Conservation (phyloP, 2,888 invertebrate genomes). For the Rapana venosa region DNA sequence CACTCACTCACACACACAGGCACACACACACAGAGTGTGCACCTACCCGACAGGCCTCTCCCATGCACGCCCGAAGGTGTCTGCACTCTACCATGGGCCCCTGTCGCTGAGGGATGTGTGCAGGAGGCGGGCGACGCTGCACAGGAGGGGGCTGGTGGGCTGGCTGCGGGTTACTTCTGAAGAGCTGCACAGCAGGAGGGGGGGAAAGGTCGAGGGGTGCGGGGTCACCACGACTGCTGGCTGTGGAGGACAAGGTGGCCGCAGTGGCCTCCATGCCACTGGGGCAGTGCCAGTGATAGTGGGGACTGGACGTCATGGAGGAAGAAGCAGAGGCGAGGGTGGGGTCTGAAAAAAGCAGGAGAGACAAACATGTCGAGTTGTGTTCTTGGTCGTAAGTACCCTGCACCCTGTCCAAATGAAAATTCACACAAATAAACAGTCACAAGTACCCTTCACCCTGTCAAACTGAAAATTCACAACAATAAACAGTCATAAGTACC, state of each 20-base stretch:
- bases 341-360: too few relatives aligned
- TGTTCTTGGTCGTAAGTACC: too few relatives aligned
- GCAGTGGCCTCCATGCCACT: neutral
- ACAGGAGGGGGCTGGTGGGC: constrained; percentile 75
- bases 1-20: constrained; percentile 13
- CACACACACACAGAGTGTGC: neutral
- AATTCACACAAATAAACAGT: too few relatives aligned
- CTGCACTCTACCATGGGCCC: constrained; percentile 49
- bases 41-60: constrained; percentile 49
- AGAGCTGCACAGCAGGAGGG: neutral
- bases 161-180: constrained; percentile 2
- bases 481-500: too few relatives aligned
- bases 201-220: neutral
- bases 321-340: neutral
- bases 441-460: too few relatives aligned
- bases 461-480: too few relatives aligned
- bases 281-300: too few relatives aligned
- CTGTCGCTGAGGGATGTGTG: constrained; percentile 55
- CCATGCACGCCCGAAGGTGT: constrained; percentile 46
- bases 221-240: constrained; percentile 22
- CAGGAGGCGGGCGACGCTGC: constrained; percentile 65
- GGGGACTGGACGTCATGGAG: neutral
- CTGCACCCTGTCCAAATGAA: too few relatives aligned
- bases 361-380: too few relatives aligned
- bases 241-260: neutral